Conservation (phyloP, 92 coral and sea anemone species). For the Epizoanthus illoricatus region DNA sequence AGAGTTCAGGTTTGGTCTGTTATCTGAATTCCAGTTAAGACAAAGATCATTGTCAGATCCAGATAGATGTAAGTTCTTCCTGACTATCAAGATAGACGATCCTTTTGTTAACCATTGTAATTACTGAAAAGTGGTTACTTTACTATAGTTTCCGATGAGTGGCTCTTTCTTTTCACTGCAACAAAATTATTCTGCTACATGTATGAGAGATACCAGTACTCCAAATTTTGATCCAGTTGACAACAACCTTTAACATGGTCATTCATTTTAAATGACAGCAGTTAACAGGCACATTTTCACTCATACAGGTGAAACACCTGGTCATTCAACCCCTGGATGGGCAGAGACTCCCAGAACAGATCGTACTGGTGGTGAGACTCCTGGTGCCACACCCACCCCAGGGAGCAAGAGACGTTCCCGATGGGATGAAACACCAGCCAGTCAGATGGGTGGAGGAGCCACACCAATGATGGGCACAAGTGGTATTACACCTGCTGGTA, state of each 20-base stretch:
- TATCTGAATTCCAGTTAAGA: no score
- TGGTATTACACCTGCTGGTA: slow-evolving; percentile 95
- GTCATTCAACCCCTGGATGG: slow-evolving; percentile 98
- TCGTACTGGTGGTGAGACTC: slow-evolving; percentile 94
- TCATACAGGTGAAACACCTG: slow-evolving; percentile 86
- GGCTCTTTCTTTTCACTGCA: no score
- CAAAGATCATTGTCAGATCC: no score
- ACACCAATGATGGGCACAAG: slow-evolving; percentile 97
- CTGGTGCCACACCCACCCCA: slow-evolving; percentile 99
- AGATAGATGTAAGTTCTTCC: no score
- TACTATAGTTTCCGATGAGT: no score
- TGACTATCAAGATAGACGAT: no score
- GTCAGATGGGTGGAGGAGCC: slow-evolving; percentile 88
- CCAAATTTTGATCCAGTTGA: no score
- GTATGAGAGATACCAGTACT: background rate
- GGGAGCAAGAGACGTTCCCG: slow-evolving; percentile 96
- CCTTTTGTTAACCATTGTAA: no score
- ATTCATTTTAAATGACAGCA: no score
- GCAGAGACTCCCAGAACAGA: slow-evolving; percentile 99
- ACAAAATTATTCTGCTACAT: background rate
- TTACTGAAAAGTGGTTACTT: no score
- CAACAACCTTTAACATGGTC: no score
- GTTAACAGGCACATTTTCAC: background rate
- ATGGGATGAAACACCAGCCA: slow-evolving; percentile 99
- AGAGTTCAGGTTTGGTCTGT: no score